A percentile compares a stretch with the other conserved stretches of the same genome.
Evolutionary conservation across 92 coral and sea anemone species (phyloP).

Genomic region (Heteractis magnifica): DNA sequence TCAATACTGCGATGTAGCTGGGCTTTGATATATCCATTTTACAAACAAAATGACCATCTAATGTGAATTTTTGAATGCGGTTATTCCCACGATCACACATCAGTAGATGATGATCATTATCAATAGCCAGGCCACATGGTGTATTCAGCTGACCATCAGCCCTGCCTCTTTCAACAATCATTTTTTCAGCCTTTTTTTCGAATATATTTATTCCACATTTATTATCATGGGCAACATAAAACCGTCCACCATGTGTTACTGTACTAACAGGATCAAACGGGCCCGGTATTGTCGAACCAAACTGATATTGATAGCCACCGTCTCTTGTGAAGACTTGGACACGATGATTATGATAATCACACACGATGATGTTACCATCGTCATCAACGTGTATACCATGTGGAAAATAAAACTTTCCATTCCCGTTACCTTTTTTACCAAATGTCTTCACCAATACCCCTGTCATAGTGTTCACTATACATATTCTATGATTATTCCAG

Average conservation of each 20-base stretch:
- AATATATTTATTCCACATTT: neutral
- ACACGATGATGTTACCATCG: neutral
- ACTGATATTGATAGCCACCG: neutral
- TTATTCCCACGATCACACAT: neutral
- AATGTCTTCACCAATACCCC: neutral
- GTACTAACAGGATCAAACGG: neutral
- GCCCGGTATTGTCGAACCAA: neutral
- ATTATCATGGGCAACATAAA: neutral
- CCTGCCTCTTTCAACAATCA: neutral
- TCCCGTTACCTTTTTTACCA: conserved; percentile 1
- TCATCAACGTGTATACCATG: conserved; percentile 15
- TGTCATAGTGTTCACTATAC: neutral
- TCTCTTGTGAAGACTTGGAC: conserved; percentile 11
- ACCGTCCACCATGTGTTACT: neutral
- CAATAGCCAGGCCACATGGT: conserved; percentile 5
- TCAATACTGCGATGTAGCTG: neutral
- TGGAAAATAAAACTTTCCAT: no score
- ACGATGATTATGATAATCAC: conserved; percentile 10
- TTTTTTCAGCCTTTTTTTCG: neutral
- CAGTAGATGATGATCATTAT: neutral
- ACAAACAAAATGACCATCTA: neutral
- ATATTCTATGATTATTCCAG: neutral
- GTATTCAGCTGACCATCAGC: neutral
- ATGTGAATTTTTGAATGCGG: conserved; percentile 1
- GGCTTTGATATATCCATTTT: neutral